Conservation (phyloP, 2,797 vertebrate species). For the Danio tinwini region DNA sequence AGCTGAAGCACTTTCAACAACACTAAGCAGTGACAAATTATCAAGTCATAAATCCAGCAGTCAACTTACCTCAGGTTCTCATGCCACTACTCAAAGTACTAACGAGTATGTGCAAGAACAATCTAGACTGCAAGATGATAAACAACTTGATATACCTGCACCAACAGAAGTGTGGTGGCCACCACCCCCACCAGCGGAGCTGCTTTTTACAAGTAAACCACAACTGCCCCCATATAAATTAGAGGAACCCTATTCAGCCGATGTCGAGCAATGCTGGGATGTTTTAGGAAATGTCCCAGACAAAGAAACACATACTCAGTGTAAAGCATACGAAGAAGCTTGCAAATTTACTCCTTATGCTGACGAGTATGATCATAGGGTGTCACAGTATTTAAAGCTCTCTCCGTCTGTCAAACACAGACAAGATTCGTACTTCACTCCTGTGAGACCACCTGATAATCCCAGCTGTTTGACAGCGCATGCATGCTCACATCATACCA, state of each 20-base stretch:
- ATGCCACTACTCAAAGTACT: background rate
- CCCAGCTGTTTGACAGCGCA: background rate
- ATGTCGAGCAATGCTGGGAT: background rate
- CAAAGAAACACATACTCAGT: background rate
- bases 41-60: background rate
- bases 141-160: accelerated
- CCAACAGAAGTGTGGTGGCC: background rate
- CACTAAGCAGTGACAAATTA: background rate
- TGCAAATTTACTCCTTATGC: too few species aligned
- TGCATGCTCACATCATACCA: background rate
- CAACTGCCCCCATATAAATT: too few species aligned
- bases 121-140: background rate
- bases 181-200: background rate
- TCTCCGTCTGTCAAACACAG: background rate
- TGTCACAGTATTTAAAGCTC: background rate
- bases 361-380: background rate
- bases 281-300: too few species aligned
- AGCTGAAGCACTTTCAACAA: background rate
- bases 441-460: background rate
- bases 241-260: background rate
- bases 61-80: background rate
- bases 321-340: background rate
- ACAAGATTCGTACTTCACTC: background rate
- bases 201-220: background rate
- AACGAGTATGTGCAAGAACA: background rate